A percentile compares a stretch with the other conserved stretches of the same genome.
Conservation (phyloP, 2,888 invertebrate species). For the Oscheius onirici region DNA sequence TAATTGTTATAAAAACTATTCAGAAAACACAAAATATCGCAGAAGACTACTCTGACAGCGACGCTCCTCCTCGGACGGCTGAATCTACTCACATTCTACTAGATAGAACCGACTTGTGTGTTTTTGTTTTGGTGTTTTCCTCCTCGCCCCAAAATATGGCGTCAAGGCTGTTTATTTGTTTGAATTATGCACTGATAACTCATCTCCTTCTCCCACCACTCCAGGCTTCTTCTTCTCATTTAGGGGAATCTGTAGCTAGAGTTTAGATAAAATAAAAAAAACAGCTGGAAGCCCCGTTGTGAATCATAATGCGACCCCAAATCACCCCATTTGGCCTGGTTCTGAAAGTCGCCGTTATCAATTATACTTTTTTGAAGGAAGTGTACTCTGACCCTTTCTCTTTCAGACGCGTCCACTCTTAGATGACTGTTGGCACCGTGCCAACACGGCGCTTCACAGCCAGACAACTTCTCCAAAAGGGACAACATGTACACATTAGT, state of each 20-base stretch:
- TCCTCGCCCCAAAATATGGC: too few species aligned
- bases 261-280: background rate
- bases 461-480: constrained; percentile 18
- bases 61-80: too few species aligned
- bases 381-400: background rate
- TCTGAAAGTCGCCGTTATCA: constrained; percentile 11
- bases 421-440: constrained; percentile 24
- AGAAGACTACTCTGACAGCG: too few species aligned
- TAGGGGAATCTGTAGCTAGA: background rate
- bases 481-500: constrained; percentile 22
- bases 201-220: too few species aligned
- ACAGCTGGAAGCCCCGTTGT: background rate
- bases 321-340: constrained; percentile 2
- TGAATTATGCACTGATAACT: too few species aligned
- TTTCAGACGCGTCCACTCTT: constrained; percentile 17
- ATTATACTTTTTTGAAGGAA: background rate
- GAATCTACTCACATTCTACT: too few species aligned
- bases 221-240: background rate
- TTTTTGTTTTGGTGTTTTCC: too few species aligned
- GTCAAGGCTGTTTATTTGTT: too few species aligned
- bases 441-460: constrained; percentile 9
- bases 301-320: constrained; percentile 4
- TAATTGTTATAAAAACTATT: too few species aligned
- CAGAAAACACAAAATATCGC: too few species aligned
- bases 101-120: too few species aligned